Evolutionary conservation across 2,888 invertebrate species (phyloP), one percentile per base, ranked within the genome.

Genomic region (Drosophila acutilabella): DNA sequence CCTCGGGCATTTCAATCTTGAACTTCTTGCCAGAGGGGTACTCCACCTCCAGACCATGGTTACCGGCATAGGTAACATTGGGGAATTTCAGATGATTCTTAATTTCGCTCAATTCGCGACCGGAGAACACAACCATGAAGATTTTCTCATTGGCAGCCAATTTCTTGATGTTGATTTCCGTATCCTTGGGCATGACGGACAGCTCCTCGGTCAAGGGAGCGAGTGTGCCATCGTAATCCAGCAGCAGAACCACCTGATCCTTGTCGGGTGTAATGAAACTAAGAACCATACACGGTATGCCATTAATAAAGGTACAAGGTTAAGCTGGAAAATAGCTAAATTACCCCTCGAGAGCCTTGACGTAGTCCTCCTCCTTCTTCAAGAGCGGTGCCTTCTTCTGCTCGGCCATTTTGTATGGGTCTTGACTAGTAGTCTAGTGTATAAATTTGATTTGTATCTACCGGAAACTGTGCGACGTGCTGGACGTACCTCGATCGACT

Each of bases 221-320:
- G 77, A 96, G 92, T 38, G 96, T 96, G 71, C 96, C 96, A 91
- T 96, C 96, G 89, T 95, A 96, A 90, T 96, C 96, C 89, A 96
- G 92, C 18, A 96, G 90, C 42, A 96, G 92, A 0, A 95, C 96
- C 82, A 96, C 91, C 91, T 96, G 95, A 90, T 95, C 94, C 53
- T 74, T 89, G 23, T 94, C 93, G 53, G 94, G 94, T 62, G 95
- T 94, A 80, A 96, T 90, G 78, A 92, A 92, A 74, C 92, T 92
- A 20, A 48, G 26, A 8, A 11, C 38, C 23, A 8, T 30, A 30
- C 44, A 33, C 11, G 38, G 47, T 5, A 7, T 18, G 3, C 8
- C 7, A 30, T 53, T 48, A 36, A 20, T 11, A 11, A 6, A 3
- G 7, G 6, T 7, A 33, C n/a, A n/a, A n/a, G 4, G 7, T 4